Evolutionary conservation across 2,797 vertebrate species (phyloP).

Genomic region (Pseudotriccus pelzelni): DNA sequence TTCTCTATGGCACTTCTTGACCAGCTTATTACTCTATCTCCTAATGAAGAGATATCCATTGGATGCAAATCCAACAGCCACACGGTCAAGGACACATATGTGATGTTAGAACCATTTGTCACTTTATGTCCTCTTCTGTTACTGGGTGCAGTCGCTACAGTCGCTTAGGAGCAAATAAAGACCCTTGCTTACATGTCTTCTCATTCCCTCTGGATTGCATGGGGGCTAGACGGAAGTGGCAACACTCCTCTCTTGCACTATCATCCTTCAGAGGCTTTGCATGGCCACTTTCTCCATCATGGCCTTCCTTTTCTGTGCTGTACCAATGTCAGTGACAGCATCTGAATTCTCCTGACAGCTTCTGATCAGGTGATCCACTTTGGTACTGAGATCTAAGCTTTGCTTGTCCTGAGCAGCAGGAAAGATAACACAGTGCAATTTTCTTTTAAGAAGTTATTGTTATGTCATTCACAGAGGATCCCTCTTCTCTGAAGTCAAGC

Average conservation of each 20-base stretch:
- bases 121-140: background rate
- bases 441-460: background rate
- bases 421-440: background rate
- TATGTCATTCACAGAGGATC: background rate
- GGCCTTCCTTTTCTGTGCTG: background rate
- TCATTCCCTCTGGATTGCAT: background rate
- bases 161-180: background rate
- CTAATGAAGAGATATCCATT: background rate
- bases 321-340: background rate
- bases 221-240: background rate
- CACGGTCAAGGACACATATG: rapidly evolving
- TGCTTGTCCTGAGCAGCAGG: background rate
- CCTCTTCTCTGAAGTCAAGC: background rate
- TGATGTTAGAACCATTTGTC: background rate
- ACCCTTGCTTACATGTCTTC: background rate
- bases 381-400: background rate
- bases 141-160: background rate
- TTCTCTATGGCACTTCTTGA: background rate
- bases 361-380: background rate
- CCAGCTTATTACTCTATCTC: background rate
- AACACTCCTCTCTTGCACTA: background rate
- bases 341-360: background rate
- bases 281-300: background rate
- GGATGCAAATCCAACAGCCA: background rate
- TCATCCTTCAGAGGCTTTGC: background rate